These are phyloP conservation scores for Macrotrachela quadricornifera DNA, from an alignment of 1,140 invertebrate genomes.

Conservation along the genomic window DNA sequence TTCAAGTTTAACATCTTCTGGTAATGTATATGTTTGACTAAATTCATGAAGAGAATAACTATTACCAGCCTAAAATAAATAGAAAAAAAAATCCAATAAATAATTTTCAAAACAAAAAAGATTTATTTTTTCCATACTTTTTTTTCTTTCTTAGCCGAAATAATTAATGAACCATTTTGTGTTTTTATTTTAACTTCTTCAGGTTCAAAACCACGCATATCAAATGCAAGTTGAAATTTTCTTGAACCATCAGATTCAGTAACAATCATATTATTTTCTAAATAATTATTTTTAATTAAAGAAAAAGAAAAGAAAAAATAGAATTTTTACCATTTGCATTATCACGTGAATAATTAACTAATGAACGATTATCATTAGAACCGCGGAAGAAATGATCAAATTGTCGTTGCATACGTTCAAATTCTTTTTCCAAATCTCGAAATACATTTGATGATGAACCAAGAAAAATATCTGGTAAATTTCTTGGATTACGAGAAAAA, in stretches of 20 bases:
- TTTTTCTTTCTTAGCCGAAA: conserved; percentile 63
- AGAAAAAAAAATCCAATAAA: too few species aligned
- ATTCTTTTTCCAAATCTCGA: conserved; percentile 5
- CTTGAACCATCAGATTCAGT: conserved; percentile 3
- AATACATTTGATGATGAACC: conserved; percentile 4
- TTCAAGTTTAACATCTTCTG: conserved; percentile 22
- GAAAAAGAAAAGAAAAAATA: too few species aligned
- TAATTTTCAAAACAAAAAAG: background rate
- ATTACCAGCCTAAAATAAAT: conserved; percentile 31
- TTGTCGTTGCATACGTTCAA: background rate
- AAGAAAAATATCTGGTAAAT: background rate
- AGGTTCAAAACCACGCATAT: conserved; percentile 58
- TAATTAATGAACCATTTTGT: conserved; percentile 49
- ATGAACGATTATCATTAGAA: too few species aligned
- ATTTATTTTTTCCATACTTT: conserved; percentile 23
- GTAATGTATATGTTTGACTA: conserved; percentile 28
- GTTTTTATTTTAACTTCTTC: conserved; percentile 71
- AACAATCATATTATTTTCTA: too few species aligned
- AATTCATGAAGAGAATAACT: conserved; percentile 51
- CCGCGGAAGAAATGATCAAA: background rate
- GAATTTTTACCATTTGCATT: too few species aligned
- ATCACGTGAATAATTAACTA: too few species aligned
- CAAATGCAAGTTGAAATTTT: conserved; percentile 34
- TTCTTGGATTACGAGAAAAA: too few species aligned
- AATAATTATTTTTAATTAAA: too few species aligned